These are phyloP conservation scores for Metellina segmentata DNA, from an alignment of 2,888 invertebrate genomes.

Conservation along the genomic window DNA sequence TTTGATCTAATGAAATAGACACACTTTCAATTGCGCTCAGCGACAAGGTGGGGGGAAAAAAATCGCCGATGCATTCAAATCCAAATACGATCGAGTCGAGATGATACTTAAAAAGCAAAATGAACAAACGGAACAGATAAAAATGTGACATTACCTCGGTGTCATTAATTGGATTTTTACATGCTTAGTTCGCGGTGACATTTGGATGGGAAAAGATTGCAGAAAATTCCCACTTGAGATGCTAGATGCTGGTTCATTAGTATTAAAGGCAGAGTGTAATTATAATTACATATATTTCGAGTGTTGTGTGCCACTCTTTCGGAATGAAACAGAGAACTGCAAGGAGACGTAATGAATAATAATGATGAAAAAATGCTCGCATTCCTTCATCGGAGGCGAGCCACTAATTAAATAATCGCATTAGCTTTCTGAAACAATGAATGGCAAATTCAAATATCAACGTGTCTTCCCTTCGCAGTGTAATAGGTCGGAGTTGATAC, in stretches of 20 bases:
- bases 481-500: conserved; percentile 1
- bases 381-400: not conserved
- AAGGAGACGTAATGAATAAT: conserved; percentile 1
- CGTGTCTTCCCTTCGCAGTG: not conserved
- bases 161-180: not conserved
- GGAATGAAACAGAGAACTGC: not conserved
- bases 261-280: not conserved
- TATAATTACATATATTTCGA: conserved; percentile 32
- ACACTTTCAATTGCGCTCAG: not conserved
- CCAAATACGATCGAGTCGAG: not conserved
- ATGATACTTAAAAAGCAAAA: not conserved
- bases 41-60: not conserved
- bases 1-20: not conserved
- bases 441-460: conserved; percentile 36
- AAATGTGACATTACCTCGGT: not conserved
- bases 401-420: conserved; percentile 52
- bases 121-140: not conserved
- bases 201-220: not conserved
- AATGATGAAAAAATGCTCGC: conserved; percentile 8
- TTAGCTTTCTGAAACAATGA: conserved; percentile 36
- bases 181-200: too few species aligned
- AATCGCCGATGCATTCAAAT: not conserved
- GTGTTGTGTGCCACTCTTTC: conserved; percentile 7
- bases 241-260: conserved; percentile 29
- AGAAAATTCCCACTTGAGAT: not conserved